Base-by-base conservation (phyloP, 1,140 invertebrate genomes). In the Campoletis sonorensis region DNA sequence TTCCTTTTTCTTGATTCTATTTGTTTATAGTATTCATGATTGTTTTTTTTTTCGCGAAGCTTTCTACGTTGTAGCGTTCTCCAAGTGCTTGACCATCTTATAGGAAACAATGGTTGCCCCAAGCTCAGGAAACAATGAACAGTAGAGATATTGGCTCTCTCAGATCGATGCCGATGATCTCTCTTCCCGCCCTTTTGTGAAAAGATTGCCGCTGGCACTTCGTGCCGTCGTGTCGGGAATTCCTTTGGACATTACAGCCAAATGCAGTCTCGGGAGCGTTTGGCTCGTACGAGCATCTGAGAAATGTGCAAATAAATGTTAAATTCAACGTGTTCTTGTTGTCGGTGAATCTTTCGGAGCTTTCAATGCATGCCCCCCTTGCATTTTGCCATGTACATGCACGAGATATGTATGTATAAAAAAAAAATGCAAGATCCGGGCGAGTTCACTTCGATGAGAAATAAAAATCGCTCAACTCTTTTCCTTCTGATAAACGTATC, bases 241-340 rank as follows among this genome's bases (percentile, higher is more conserved):
- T 82, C 71, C 71, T 64, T 27, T n/a, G 78, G 76, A 71, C 81
- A 73, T 79, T 82, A 76, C 77, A 37, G 78, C 37, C 81, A 72
- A 82, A 82, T 77, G 77, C 81, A 82, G 61, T 64, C 61, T 1
- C 61, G 61, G 23, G 54, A 23, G 23, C 23, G n/a, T 26, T 23
- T 18, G 58, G 58, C 73, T 49, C 15, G 54, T 71, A 77, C 37
- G 82, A 83, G 85, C 81, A 87, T 86, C 68, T 82, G 79, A 86
- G 82, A 79, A 84, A 87, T 64, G 61, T 86, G 86, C 85, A 85
- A 84, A 85, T 85, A 87, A 87, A 87, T 82, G 81, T 84, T 79
- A 86, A 86, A 86, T 86, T 86, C 83, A 87, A 64, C 61, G 61
- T 64, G 18, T 18, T 23, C 18, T 61, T 81, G 79, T 81, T 21